Evolutionary conservation across 1,140 invertebrate species (phyloP).

Genomic region (Bilobella aurantiaca): DNA sequence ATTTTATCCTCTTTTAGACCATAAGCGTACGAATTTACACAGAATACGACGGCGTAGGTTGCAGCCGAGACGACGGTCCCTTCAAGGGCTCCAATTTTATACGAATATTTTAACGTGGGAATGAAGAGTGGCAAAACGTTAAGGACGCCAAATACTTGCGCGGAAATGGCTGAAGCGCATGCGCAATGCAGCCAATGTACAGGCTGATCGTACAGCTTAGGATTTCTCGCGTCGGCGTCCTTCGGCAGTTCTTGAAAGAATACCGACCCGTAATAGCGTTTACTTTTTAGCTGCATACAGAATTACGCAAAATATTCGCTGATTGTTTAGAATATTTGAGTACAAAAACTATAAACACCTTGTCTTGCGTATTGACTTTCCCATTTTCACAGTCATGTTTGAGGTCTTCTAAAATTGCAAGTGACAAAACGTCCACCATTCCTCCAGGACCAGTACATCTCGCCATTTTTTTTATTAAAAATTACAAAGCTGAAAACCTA

Average conservation of each 20-base stretch:
- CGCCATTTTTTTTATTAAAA: slow-evolving; percentile 12
- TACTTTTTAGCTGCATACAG: neutral
- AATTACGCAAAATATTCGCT: neutral
- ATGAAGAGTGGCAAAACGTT: slow-evolving; percentile 5
- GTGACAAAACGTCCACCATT: slow-evolving; percentile 9
- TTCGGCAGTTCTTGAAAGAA: neutral
- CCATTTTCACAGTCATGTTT: neutral
- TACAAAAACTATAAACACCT: neutral
- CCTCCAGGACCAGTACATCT: slow-evolving; percentile 8
- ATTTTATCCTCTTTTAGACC: neutral
- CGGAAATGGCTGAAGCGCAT: neutral
- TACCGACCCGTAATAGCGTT: neutral
- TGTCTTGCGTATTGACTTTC: neutral
- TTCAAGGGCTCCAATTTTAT: slow-evolving; percentile 5
- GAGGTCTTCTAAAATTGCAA: slow-evolving; percentile 7
- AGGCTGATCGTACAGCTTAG: neutral
- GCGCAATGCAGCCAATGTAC: slow-evolving; percentile 5
- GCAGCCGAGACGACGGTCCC: neutral
- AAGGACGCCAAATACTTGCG: slow-evolving; percentile 11
- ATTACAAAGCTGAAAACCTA: neutral
- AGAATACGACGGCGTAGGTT: neutral
- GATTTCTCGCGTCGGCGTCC: neutral
- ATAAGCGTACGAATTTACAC: neutral
- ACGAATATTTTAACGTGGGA: neutral
- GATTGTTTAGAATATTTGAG: neutral